These are phyloP conservation scores for Zosterops pallidus DNA, from an alignment of 2,113 vertebrate species.

Conservation along the genomic window DNA sequence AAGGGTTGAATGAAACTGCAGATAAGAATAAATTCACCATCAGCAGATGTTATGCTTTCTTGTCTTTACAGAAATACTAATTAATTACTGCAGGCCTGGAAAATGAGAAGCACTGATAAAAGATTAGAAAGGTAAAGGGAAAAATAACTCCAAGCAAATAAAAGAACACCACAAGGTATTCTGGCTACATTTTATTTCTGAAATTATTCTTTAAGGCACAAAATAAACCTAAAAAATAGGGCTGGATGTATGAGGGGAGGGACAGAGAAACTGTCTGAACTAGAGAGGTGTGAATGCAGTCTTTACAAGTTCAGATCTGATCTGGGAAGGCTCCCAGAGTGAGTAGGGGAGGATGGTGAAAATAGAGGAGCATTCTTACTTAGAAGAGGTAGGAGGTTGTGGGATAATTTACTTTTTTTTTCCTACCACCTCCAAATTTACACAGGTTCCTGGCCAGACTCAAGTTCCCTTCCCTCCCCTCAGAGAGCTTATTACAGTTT, in stretches of 20 bases:
- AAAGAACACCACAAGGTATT: slow-evolving; percentile 48
- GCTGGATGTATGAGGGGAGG: neutral
- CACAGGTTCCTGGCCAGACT: neutral
- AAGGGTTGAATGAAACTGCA: neutral
- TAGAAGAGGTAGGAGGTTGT: neutral
- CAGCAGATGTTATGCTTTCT: neutral
- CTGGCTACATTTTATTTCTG: slow-evolving; percentile 70
- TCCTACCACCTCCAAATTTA: neutral
- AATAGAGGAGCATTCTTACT: neutral
- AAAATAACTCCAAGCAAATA: slow-evolving; percentile 40
- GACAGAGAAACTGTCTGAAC: neutral
- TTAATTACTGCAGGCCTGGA: neutral
- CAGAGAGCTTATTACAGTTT: neutral
- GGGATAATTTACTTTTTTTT: neutral
- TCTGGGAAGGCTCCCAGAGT: neutral
- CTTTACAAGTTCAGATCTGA: slow-evolving; percentile 15
- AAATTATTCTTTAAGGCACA: slow-evolving; percentile 78
- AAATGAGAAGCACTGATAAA: neutral
- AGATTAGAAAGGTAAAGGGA: neutral
- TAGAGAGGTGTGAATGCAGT: neutral
- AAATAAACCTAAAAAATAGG: slow-evolving; percentile 75
- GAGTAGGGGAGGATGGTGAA: neutral
- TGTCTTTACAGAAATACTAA: neutral
- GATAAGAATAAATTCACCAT: neutral
- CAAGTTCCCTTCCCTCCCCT: neutral